Evolutionary conservation across 2,888 invertebrate species (phyloP), one percentile per base, ranked within the genome.

Genomic region (Sisyra terminalis): DNA sequence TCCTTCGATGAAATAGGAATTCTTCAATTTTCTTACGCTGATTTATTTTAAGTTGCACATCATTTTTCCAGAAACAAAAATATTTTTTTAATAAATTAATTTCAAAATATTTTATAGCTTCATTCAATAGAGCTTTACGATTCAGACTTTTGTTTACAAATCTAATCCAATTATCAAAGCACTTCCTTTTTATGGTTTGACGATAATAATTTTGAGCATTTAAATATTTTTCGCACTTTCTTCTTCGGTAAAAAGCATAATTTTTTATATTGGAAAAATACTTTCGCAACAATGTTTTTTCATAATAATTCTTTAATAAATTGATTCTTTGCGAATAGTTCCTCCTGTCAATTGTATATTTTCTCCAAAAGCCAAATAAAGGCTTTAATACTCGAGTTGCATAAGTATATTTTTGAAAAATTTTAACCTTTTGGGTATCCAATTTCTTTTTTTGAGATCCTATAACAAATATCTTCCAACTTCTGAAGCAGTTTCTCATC

Each of bases 291-390:
- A 24, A 49, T 48, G 43, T 53, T 55, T 13, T 43, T 46, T 46
- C 49, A 49, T 24, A 53, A 54, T 49, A 51, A 51, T 16, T 45
- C 29, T 44, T 46, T 35, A n/a, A 53, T 51, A 24, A 49, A 45
- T 10, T 40, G 18, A 6, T 46, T 29, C 43, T 24, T 24, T 49
- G 45, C 30, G 46, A 39, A 34, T 47, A 50, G 37, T 52, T 50
- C 10, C 47, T 10, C 39, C 40, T 43, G 41, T 39, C 46, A 29
- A 46, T 44, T 45, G 46, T 43, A 6, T 48, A 54, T 17, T 47
- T 39, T 45, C 50, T 50, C 35, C 35, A 35, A 9, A 35, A 35
- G 11, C 11, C n/a, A 9, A 35, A 35, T 11, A 3, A 8, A 8
- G 14, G 35, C 16, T 13, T 35, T 35, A 35, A 11, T 35, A 35